Evolutionary conservation across 2,888 invertebrate species (phyloP).

Genomic region (Rhimphoctona megacephalus): DNA sequence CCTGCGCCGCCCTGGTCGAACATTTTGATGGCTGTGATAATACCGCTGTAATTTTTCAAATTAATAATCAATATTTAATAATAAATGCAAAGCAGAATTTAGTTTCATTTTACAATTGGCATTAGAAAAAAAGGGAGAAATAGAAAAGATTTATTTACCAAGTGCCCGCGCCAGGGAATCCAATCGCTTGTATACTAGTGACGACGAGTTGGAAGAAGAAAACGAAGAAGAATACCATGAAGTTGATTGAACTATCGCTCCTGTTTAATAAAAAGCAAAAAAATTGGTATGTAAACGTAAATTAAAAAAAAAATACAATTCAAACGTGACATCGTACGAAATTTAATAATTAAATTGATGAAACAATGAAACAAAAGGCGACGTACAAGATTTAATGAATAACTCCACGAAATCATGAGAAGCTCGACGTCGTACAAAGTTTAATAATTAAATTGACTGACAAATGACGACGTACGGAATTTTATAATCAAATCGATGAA

Average conservation of each 20-base stretch:
- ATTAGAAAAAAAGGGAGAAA: slow-evolving; percentile 11
- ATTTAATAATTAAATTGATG: too few relatives aligned
- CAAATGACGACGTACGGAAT: neutral
- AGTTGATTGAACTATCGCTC: slow-evolving; percentile 99
- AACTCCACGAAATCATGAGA: too few relatives aligned
- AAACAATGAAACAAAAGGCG: too few relatives aligned
- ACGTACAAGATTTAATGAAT: too few relatives aligned
- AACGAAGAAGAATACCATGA: slow-evolving; percentile 99
- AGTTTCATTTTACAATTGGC: neutral
- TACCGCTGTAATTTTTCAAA: slow-evolving; percentile 87
- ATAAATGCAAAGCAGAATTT: neutral
- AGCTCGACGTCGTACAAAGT: neutral
- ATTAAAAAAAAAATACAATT: neutral
- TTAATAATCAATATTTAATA: neutral
- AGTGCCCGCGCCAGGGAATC: slow-evolving; percentile 93
- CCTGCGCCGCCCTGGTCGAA: slow-evolving; percentile 87
- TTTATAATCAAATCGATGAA: slow-evolving; percentile 4
- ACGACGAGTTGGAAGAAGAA: slow-evolving; percentile 98
- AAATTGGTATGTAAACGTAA: neutral
- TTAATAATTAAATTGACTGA: neutral
- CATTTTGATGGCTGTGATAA: slow-evolving; percentile 90
- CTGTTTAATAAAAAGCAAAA: slow-evolving; percentile 85
- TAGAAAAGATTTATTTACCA: slow-evolving; percentile 88
- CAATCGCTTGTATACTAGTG: slow-evolving; percentile 94
- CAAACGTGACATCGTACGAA: neutral